A percentile compares a stretch with the other conserved stretches of the same genome.
Evolutionary conservation across 2,888 invertebrate genomes (phyloP).

Genomic region (Halictus ligatus): DNA sequence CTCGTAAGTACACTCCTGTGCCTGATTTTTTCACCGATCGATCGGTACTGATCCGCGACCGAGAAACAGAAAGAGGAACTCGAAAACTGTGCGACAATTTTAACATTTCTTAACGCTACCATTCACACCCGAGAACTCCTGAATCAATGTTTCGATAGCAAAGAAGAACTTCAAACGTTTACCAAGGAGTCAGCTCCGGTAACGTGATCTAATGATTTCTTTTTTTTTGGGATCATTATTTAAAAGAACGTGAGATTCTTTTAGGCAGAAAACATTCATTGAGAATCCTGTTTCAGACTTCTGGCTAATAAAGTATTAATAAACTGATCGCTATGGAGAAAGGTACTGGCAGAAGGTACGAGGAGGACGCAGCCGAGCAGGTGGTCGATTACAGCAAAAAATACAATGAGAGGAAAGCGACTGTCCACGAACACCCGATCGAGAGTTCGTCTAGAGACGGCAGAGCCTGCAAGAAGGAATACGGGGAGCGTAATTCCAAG

Average conservation of each 20-base stretch:
- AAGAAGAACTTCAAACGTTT: neutral
- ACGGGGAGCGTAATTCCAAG: constrained; percentile 74
- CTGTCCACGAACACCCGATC: constrained; percentile 35
- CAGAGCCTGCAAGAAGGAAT: constrained; percentile 72
- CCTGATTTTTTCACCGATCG: neutral
- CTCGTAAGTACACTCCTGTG: neutral
- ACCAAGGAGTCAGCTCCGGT: neutral
- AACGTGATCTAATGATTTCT: neutral
- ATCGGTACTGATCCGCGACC: neutral
- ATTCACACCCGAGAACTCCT: constrained; percentile 1
- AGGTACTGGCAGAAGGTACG: constrained; percentile 58
- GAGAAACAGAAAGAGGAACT: neutral
- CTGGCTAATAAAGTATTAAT: neutral
- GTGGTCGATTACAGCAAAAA: constrained; percentile 87
- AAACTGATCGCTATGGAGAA: constrained; percentile 48
- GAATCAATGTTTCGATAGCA: neutral
- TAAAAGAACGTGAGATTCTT: neutral
- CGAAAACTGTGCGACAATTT: neutral
- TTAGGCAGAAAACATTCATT: neutral
- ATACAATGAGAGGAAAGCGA: constrained; percentile 82
- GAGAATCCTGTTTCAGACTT: neutral
- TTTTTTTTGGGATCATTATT: neutral
- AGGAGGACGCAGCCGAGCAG: constrained; percentile 83
- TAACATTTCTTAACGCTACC: neutral
- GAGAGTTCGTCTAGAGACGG: constrained; percentile 40